Percentiles rank a stretch among this genome's conserved stretches.
Evolutionary conservation across 2,797 vertebrate genomes (phyloP).

Genomic region (Otus scops): DNA sequence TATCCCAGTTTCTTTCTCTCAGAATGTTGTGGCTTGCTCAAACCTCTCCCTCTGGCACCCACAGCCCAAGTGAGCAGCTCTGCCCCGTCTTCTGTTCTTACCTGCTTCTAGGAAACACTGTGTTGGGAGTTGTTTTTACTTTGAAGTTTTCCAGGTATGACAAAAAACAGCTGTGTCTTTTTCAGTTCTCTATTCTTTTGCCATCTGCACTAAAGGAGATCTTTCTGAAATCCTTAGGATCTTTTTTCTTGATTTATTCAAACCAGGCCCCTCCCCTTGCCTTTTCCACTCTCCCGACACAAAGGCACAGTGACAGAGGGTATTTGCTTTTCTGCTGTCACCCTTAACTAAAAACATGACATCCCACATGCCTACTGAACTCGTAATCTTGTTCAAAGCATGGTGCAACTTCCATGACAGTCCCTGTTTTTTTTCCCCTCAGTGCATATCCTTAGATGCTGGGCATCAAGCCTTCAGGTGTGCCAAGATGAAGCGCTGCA

Average conservation of each 20-base stretch:
- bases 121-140: background rate
- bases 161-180: background rate
- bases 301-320: background rate
- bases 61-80: background rate
- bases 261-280: background rate
- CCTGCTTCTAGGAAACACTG: background rate
- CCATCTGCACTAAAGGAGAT: background rate
- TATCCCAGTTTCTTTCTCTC: background rate
- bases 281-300: background rate
- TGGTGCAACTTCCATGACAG: background rate
- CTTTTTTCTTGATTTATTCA: background rate
- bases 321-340: background rate
- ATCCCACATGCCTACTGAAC: background rate
- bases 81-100: background rate
- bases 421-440: background rate
- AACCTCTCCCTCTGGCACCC: background rate
- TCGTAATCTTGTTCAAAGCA: background rate
- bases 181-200: background rate
- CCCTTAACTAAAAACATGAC: background rate
- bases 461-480: background rate
- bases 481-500: background rate
- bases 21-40: background rate
- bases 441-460: background rate
- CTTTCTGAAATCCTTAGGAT: background rate
- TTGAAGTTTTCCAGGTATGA: background rate